Evolutionary conservation across 2,113 vertebrate genomes (phyloP).

Genomic region (Craseonycteris thonglongyai): DNA sequence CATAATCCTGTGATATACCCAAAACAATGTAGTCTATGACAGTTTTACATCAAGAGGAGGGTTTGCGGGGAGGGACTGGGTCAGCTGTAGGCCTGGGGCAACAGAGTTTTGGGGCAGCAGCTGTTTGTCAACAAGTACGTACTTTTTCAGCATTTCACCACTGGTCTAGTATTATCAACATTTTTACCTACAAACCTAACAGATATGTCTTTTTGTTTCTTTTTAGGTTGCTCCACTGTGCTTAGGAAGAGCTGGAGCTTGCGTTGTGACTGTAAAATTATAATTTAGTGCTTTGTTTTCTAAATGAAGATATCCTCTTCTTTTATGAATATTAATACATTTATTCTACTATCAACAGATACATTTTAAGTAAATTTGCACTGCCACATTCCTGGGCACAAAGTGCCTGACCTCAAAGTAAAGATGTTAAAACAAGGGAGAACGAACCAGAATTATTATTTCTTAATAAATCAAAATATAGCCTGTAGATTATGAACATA

Average conservation of each 20-base stretch:
- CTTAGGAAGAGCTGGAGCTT: conserved; percentile 94
- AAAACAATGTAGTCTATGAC: not conserved
- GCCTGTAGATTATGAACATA: not conserved
- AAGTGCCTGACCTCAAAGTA: conserved; percentile 59
- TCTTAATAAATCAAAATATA: not conserved
- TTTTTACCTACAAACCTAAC: not conserved
- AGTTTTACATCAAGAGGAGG: not conserved
- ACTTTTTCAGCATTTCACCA: not conserved
- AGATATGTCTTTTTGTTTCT: not conserved
- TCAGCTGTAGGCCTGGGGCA: not conserved
- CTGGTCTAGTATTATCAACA: not conserved
- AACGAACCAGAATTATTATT: conserved; percentile 40
- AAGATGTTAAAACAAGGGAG: not conserved
- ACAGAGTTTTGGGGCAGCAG: not conserved
- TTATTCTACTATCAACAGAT: conserved; percentile 22
- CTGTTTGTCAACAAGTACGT: not conserved
- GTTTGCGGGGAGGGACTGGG: not conserved
- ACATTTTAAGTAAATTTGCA: conserved; percentile 33
- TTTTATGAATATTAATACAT: not conserved
- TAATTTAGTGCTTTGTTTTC: conserved; percentile 69
- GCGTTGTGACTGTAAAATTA: conserved; percentile 94
- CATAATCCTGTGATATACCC: not conserved
- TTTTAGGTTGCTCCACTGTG: conserved; percentile 93
- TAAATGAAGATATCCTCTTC: conserved; percentile 54
- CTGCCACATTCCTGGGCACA: conserved; percentile 47